These are phyloP conservation scores for Pherbina coryleti DNA, from an alignment of 2,888 invertebrate genomes.

Conservation along the genomic window DNA sequence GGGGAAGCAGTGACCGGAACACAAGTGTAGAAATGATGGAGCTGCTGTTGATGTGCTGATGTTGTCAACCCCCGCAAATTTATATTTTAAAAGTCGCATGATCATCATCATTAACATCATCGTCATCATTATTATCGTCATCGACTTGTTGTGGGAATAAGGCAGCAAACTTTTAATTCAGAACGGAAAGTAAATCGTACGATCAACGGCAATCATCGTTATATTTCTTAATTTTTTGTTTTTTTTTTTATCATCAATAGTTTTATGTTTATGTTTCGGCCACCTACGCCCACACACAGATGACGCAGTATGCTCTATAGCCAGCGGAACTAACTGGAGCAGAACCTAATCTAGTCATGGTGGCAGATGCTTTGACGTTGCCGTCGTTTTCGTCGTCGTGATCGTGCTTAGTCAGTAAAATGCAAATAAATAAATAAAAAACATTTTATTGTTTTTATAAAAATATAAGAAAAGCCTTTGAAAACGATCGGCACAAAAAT, in stretches of 20 bases:
- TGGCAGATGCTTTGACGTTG: not conserved
- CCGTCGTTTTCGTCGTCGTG: not conserved
- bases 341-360: not conserved
- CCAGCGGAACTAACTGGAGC: constrained; percentile 1
- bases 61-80: constrained; percentile 3
- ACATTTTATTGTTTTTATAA: not conserved
- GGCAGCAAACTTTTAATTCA: not conserved
- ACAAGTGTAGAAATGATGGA: constrained; percentile 11
- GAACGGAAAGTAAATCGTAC: not conserved
- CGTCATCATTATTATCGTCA: not conserved
- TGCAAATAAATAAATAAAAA: not conserved
- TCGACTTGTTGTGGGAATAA: not conserved
- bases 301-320: not conserved
- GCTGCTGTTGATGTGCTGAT: not conserved
- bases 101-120: not conserved
- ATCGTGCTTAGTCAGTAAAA: not conserved
- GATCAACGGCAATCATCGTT: not conserved
- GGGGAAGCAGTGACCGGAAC: not conserved
- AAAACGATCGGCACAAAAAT: not conserved
- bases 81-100: not conserved
- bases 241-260: not conserved
- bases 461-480: not conserved
- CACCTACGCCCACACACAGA: not conserved
- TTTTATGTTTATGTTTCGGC: not conserved
- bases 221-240: not conserved